Conservation (phyloP, 2,888 invertebrate genomes). For the Tenthredo livida region DNA sequence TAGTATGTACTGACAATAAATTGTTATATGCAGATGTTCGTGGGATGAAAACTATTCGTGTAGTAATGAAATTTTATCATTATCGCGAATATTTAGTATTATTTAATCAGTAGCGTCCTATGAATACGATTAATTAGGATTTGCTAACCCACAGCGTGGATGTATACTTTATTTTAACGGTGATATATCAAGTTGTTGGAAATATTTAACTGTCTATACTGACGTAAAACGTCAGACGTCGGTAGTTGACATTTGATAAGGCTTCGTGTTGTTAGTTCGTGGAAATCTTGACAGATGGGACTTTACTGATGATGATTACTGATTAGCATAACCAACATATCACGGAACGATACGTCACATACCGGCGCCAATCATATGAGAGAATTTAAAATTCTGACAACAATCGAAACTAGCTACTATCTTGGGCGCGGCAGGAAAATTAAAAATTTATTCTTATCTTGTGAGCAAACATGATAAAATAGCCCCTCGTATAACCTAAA, state of each 20-base stretch:
- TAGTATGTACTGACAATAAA: neutral
- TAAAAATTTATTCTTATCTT: neutral
- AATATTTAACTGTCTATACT: neutral
- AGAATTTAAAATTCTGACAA: neutral
- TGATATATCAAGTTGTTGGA: neutral
- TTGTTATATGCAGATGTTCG: neutral
- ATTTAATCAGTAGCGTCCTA: neutral
- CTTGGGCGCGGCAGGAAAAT: too few relatives aligned
- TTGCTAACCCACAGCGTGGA: neutral
- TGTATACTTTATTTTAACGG: neutral
- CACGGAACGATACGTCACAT: neutral
- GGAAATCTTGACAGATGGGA: constrained; percentile 24
- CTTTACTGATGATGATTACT: neutral
- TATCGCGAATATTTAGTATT: neutral
- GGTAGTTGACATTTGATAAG: constrained; percentile 11
- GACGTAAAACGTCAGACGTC: neutral
- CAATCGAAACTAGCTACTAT: neutral
- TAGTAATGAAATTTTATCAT: neutral
- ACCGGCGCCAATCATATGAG: neutral
- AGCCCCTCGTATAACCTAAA: too few relatives aligned
- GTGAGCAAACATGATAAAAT: too few relatives aligned
- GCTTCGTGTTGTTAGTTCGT: constrained; percentile 7
- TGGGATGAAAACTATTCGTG: neutral
- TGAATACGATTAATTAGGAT: neutral
- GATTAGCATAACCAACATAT: neutral